Conservation (phyloP, 2,113 vertebrate species). For the Notarius lentiginosus region DNA sequence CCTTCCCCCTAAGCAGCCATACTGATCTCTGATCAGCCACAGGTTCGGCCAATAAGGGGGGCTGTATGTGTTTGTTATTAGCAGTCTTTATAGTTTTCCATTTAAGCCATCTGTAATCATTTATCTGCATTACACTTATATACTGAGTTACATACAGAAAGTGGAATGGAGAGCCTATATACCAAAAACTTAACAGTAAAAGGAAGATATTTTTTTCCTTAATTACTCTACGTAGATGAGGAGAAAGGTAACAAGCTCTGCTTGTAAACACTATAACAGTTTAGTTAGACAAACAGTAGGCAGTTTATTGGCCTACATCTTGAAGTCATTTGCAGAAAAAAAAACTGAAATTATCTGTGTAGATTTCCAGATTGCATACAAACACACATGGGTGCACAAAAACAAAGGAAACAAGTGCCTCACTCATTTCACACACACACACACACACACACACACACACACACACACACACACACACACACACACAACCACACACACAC, state of each 20-base stretch:
- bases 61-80: slow-evolving; percentile 21
- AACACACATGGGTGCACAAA: slow-evolving; percentile 36
- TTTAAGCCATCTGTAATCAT: neutral
- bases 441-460: neutral
- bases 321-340: slow-evolving; percentile 56
- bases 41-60: neutral
- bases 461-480: neutral
- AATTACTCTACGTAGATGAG: slow-evolving; percentile 50
- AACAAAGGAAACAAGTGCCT: slow-evolving; percentile 14
- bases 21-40: slow-evolving; percentile 13
- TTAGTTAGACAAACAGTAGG: slow-evolving; percentile 50
- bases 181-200: neutral
- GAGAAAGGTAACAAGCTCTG: slow-evolving; percentile 46
- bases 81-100: neutral
- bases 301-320: slow-evolving; percentile 53
- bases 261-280: slow-evolving; percentile 54
- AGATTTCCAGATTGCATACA: slow-evolving; percentile 35
- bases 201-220: slow-evolving; percentile 44
- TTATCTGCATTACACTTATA: neutral
- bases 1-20: neutral
- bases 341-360: slow-evolving; percentile 23
- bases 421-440: neutral
- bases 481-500: slow-evolving; percentile 11
- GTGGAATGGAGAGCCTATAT: neutral
- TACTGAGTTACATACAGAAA: neutral